Percentiles rank a stretch among this genome's conserved stretches.
These are phyloP conservation scores for Cheumatopsyche charites DNA, from an alignment of 1,140 invertebrate genomes.

Conservation along the genomic window DNA sequence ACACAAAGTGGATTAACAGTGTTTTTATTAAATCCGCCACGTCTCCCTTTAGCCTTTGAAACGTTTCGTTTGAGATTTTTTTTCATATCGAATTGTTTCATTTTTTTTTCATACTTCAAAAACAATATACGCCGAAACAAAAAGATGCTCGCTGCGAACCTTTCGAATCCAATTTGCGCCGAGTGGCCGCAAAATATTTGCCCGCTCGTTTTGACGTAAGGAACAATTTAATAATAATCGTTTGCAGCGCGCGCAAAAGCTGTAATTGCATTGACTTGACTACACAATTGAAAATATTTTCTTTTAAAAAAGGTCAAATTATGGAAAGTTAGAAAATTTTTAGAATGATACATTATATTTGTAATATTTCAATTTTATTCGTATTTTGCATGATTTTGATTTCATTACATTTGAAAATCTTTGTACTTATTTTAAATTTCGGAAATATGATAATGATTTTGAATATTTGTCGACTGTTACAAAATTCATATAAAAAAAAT, in stretches of 20 bases:
- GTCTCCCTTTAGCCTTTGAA: neutral
- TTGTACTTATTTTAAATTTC: too few species aligned
- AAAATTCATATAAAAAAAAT: too few species aligned
- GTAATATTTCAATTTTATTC: too few species aligned
- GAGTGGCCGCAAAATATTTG: constrained; percentile 7
- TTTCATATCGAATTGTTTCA: neutral
- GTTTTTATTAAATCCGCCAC: constrained; percentile 24
- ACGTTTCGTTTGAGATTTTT: neutral
- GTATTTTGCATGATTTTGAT: too few species aligned
- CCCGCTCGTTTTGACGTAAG: constrained; percentile 9
- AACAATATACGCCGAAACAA: constrained; percentile 1
- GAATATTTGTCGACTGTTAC: too few species aligned
- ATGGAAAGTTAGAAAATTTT: too few species aligned
- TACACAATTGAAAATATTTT: too few species aligned
- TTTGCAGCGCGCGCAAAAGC: constrained; percentile 1
- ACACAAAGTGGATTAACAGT: constrained; percentile 24
- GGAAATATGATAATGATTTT: too few species aligned
- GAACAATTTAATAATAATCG: constrained; percentile 19
- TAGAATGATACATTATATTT: too few species aligned
- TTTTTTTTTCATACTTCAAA: neutral
- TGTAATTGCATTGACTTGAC: neutral
- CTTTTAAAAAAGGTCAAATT: too few species aligned
- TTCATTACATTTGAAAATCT: too few species aligned
- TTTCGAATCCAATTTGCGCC: constrained; percentile 9
- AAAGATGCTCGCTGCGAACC: neutral